phyloP scores from a whole-genome alignment of 2,797 vertebrate species.

The Hydrocynus forskahlii region DNA sequence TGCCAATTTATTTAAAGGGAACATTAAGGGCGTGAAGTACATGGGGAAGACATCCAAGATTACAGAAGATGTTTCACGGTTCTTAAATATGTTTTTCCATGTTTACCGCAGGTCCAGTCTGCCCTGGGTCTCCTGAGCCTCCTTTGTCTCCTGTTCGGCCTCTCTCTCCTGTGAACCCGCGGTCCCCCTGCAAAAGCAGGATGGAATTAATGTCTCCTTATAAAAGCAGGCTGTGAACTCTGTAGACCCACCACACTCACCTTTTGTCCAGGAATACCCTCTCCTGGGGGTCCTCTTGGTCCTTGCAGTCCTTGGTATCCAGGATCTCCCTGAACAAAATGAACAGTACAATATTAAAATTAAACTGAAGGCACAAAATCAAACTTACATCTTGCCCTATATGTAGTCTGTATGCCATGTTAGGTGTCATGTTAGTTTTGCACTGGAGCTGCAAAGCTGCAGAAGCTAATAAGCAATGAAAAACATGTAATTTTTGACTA shows the following conservation, averaged over 20 bases:
- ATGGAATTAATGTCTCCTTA: not conserved
- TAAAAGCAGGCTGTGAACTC: not conserved
- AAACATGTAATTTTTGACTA: no score
- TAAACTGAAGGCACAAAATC: no score
- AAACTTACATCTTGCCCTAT: no score
- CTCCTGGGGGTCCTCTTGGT: conserved; percentile 78
- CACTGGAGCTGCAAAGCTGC: no score
- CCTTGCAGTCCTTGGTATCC: conserved; percentile 83
- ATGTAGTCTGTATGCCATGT: no score
- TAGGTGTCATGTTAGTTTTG: no score
- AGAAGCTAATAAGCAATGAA: no score
- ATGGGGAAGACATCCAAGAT: not conserved
- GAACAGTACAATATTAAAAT: not conserved
- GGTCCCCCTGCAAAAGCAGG: conserved; percentile 77
- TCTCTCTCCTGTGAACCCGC: conserved; percentile 79
- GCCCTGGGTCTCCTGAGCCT: conserved; percentile 77
- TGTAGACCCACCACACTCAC: conserved; percentile 62
- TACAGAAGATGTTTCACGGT: not conserved
- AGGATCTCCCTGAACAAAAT: conserved; percentile 79
- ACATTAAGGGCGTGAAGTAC: no score
- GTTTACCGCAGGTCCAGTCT: conserved; percentile 72
- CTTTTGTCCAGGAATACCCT: conserved; percentile 84
- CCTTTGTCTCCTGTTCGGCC: conserved; percentile 84
- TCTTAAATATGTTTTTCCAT: not conserved
- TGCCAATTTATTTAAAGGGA: no score